Evolutionary conservation across 2,797 vertebrate species (phyloP).

Genomic region (Paramormyrops hopkinsi): DNA sequence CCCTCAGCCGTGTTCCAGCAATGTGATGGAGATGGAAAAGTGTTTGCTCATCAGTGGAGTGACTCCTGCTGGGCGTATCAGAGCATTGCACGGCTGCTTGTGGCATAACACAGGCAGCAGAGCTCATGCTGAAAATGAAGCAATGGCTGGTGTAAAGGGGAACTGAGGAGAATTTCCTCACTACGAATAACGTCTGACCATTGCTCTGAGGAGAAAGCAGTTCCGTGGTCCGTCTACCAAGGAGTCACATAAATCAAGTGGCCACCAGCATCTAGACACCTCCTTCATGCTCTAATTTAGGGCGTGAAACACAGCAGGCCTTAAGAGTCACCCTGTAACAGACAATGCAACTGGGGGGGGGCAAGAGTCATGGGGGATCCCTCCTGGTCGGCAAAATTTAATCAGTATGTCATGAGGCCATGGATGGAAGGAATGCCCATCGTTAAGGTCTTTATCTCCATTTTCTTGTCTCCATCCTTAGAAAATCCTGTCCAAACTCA

Average conservation of each 20-base stretch:
- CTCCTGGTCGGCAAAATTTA: background rate
- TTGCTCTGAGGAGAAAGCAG: background rate
- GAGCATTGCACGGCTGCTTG: background rate
- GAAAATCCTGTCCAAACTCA: background rate
- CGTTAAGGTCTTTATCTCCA: background rate
- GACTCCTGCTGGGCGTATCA: background rate
- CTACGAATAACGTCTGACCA: background rate
- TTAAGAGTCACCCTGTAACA: background rate
- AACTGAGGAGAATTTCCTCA: background rate
- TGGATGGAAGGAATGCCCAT: background rate
- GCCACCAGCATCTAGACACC: background rate
- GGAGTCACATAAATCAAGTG: background rate
- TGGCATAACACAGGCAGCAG: background rate
- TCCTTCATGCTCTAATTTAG: background rate
- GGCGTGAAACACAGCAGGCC: background rate
- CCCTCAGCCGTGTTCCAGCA: background rate
- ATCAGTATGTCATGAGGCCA: background rate
- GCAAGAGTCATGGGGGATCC: background rate
- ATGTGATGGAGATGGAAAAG: background rate
- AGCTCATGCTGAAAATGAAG: background rate
- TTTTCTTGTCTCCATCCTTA: background rate
- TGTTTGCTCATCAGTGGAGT: background rate
- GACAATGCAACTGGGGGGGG: background rate
- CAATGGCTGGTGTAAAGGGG: background rate
- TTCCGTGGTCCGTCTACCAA: background rate